phyloP scores from a whole-genome alignment of 30 jellyfish, hydroid and myxozoan genomes.

The Cassiopea xamachana region DNA sequence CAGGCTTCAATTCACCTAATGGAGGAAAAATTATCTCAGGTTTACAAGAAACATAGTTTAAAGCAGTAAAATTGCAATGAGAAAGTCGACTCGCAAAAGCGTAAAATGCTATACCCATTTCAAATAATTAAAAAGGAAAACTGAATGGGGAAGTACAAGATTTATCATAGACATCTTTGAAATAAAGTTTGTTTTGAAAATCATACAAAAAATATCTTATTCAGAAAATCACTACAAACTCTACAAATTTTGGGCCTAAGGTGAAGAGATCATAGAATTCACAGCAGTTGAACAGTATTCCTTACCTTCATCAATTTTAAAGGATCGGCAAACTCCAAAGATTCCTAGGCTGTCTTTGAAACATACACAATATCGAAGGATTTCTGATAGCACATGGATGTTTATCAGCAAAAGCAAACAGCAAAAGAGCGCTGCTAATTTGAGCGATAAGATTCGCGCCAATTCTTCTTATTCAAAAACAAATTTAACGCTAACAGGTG shows the following conservation, averaged over 20 bases:
- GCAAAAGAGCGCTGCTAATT: slow-evolving; percentile 26
- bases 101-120: too few species aligned
- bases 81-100: too few species aligned
- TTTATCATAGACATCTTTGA: too few species aligned
- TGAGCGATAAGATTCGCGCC: slow-evolving; percentile 48
- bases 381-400: not conserved
- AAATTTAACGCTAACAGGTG: slow-evolving; percentile 38
- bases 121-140: too few species aligned
- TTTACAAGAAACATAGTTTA: too few species aligned
- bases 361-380: not conserved
- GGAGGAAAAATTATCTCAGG: too few species aligned
- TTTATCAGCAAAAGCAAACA: slow-evolving; percentile 3
- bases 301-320: not conserved
- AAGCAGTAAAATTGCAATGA: too few species aligned
- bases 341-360: not conserved
- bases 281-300: not conserved
- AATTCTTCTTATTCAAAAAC: slow-evolving; percentile 63
- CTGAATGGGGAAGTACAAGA: too few species aligned
- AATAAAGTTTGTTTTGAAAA: too few species aligned
- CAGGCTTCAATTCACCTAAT: too few species aligned
- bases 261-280: not conserved
- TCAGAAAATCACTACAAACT: too few species aligned
- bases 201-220: too few species aligned
- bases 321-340: not conserved
- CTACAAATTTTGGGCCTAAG: not conserved